phyloP scores from a whole-genome alignment of 1,140 invertebrate species.

The Lucilia sericata region DNA sequence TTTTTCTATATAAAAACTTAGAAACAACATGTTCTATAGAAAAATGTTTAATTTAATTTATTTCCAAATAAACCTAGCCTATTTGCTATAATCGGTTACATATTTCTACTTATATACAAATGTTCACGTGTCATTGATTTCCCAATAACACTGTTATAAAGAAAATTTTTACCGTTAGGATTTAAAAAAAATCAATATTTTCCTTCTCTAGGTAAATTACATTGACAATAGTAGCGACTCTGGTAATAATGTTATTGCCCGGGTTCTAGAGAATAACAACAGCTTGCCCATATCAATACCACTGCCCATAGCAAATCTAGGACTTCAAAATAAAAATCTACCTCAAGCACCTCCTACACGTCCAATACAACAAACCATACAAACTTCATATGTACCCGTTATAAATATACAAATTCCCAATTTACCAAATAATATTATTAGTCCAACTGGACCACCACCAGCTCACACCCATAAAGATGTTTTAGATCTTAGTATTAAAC shows the following conservation, averaged over 20 bases:
- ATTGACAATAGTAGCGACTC: constrained; percentile 1
- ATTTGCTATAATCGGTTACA: no score
- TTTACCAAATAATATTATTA: not conserved
- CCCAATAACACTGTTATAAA: no score
- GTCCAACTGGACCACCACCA: not conserved
- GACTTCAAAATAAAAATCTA: not conserved
- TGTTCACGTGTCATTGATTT: no score
- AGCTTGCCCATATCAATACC: not conserved
- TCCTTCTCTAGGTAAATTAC: not conserved
- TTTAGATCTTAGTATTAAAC: not conserved
- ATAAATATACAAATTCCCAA: constrained; percentile 16
- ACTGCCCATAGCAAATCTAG: not conserved
- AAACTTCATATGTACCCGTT: not conserved
- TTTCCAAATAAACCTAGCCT: no score
- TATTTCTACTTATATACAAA: no score
- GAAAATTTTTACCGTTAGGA: no score
- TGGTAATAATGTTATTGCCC: not conserved
- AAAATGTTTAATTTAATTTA: no score
- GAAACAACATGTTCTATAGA: no score
- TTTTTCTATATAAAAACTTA: no score
- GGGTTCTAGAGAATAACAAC: not conserved
- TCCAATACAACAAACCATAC: not conserved
- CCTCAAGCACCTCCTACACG: not conserved
- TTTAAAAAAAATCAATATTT: no score
- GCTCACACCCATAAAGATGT: not conserved